phyloP scores from a whole-genome alignment of 2,113 vertebrate species.

The Scomber japonicus region DNA sequence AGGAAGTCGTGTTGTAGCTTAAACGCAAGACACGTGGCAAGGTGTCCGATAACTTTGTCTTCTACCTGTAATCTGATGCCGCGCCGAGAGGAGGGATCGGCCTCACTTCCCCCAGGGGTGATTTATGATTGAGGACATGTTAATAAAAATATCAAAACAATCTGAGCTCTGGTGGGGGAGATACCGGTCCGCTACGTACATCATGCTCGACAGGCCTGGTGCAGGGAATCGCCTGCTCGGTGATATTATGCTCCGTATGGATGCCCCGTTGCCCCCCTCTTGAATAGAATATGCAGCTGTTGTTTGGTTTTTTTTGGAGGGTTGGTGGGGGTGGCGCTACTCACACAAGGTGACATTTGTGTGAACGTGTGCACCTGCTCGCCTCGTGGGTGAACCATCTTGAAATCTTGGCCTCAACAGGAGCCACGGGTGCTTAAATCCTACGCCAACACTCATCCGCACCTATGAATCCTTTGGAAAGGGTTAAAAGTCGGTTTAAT shows the following conservation, averaged over 20 bases:
- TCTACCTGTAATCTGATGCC: constrained; percentile 83
- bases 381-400: constrained; percentile 34
- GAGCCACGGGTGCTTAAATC: constrained; percentile 14
- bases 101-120: constrained; percentile 68
- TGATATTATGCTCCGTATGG: constrained; percentile 64
- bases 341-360: constrained; percentile 80
- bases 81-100: constrained; percentile 65
- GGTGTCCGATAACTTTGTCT: constrained; percentile 82
- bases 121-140: constrained; percentile 89
- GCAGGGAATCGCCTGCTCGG: constrained; percentile 48
- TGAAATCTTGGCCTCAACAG: constrained; percentile 12
- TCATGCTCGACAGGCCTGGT: constrained; percentile 83
- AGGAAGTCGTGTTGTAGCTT: constrained; percentile 42
- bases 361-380: constrained; percentile 14
- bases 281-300: constrained; percentile 69
- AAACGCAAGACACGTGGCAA: constrained; percentile 66
- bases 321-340: constrained; percentile 45
- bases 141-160: constrained; percentile 90
- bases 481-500: constrained; percentile 45
- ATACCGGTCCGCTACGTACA: constrained; percentile 83
- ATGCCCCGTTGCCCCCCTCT: constrained; percentile 51
- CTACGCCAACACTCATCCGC: background rate
- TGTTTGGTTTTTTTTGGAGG: constrained; percentile 57
- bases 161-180: constrained; percentile 84
- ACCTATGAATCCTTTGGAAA: too few species aligned